Percentiles rank a stretch among this genome's conserved stretches.
Conservation (phyloP, 2,888 invertebrate species). For the Troilus luridus region DNA sequence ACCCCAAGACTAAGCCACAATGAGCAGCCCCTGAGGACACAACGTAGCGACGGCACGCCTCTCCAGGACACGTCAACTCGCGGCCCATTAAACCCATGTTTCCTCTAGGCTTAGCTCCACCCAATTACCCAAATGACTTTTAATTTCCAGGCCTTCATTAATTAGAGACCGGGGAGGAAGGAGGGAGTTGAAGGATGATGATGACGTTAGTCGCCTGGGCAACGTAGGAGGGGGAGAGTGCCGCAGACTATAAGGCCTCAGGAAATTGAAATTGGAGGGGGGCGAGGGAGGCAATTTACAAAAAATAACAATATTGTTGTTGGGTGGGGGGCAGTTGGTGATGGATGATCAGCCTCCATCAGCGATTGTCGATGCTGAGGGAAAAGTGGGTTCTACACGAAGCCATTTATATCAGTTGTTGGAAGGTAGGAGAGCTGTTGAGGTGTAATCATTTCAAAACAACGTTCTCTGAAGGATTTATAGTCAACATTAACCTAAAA, state of each 20-base stretch:
- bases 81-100: background rate
- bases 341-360: background rate
- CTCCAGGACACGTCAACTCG: background rate
- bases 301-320: constrained; percentile 4
- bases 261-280: background rate
- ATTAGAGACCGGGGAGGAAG: background rate
- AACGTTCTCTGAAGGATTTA: too few relatives aligned
- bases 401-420: background rate
- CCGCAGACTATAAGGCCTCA: background rate
- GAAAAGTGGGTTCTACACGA: background rate
- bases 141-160: constrained; percentile 1
- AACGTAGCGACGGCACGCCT: background rate
- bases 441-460: background rate
- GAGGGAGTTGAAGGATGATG: background rate
- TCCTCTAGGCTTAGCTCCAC: background rate
- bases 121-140: constrained; percentile 8
- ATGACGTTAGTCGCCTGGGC: constrained; percentile 8
- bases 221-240: background rate
- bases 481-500: too few relatives aligned
- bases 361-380: background rate
- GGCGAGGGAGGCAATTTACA: background rate
- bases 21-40: background rate
- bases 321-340: background rate
- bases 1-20: background rate
- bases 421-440: background rate